Conservation (phyloP, 2,113 vertebrate genomes). For the Bufo gargarizans region DNA sequence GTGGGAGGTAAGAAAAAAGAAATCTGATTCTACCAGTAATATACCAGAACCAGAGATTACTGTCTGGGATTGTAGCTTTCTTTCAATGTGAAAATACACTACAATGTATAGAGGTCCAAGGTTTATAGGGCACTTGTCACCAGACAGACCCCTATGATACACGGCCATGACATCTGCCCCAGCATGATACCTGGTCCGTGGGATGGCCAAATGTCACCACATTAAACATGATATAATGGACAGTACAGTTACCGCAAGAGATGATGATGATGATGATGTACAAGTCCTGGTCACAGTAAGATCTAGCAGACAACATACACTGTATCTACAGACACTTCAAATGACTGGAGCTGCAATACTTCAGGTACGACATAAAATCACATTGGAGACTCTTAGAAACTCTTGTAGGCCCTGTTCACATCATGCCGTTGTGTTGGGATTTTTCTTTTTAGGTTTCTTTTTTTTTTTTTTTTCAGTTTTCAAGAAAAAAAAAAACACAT, state of each 20-base stretch:
- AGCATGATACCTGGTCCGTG: not conserved
- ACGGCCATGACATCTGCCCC: not conserved
- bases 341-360: not conserved
- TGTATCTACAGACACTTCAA: not conserved
- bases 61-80: conserved; percentile 27
- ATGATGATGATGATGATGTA: not conserved
- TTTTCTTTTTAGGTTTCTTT: not conserved
- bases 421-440: not conserved
- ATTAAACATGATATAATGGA: not conserved
- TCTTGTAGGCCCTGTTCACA: not conserved
- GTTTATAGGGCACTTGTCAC: not conserved
- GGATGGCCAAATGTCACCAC: not conserved
- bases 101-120: conserved; percentile 29
- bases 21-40: conserved; percentile 50
- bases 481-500: not conserved
- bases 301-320: not conserved
- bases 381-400: not conserved
- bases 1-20: conserved; percentile 31
- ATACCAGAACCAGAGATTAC: conserved; percentile 42
- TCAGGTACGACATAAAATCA: not conserved
- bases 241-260: not conserved
- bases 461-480: no score
- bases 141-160: conserved; percentile 18
- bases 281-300: not conserved
- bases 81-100: conserved; percentile 55